Evolutionary conservation across 2,113 vertebrate genomes (phyloP).

Genomic region (Panurus biarmicus): DNA sequence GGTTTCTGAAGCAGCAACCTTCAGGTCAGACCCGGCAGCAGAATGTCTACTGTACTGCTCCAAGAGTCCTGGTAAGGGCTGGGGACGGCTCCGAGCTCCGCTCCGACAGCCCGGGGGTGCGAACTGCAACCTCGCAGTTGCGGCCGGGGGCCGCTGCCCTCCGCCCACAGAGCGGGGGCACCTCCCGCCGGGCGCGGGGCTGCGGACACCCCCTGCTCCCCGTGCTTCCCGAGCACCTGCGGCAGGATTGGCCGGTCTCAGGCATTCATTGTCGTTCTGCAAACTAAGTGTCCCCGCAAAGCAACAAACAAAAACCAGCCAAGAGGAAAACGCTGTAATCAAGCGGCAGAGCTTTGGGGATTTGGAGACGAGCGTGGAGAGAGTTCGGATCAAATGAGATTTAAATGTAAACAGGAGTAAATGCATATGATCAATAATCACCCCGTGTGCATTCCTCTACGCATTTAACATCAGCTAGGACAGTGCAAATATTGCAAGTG

Average conservation of each 20-base stretch:
- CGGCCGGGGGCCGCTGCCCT: not conserved
- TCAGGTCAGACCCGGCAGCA: not conserved
- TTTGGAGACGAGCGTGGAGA: too few species aligned
- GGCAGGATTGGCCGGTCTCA: not conserved
- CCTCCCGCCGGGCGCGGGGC: not conserved
- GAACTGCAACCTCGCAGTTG: not conserved
- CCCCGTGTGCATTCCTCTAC: not conserved
- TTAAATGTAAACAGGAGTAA: not conserved
- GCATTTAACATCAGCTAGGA: not conserved
- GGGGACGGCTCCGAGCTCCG: not conserved
- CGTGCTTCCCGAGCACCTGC: not conserved
- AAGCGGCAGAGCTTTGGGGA: not conserved
- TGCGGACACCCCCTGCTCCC: not conserved
- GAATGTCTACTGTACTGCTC: not conserved
- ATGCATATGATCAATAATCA: not conserved
- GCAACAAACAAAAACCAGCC: not conserved
- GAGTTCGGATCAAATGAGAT: not conserved
- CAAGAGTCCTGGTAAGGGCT: not conserved
- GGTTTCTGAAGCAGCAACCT: not conserved
- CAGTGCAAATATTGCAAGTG: not conserved
- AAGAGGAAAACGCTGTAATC: not conserved
- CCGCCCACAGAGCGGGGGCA: fast-evolving
- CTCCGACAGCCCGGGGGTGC: not conserved
- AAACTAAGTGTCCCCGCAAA: not conserved
- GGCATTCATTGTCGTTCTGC: not conserved